A percentile compares a stretch with the other conserved stretches of the same genome.
phyloP scores from a whole-genome alignment of 2,888 invertebrate genomes.

The Drosophila kuntzei region DNA sequence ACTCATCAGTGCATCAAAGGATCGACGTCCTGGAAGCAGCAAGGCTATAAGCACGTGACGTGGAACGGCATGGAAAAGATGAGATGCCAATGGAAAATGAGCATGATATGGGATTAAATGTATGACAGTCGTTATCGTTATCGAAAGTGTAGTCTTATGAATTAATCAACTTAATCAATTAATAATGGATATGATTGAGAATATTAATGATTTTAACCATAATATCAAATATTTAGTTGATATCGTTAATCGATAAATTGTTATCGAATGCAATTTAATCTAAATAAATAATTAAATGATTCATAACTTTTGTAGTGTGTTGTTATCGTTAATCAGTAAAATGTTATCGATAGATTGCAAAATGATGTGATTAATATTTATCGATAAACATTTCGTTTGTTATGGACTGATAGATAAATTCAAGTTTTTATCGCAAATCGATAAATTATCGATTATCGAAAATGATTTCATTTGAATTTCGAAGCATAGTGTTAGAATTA shows the following conservation, averaged over 20 bases:
- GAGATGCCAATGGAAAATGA: conserved; percentile 28
- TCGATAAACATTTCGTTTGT: not conserved
- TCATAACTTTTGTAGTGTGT: too few species aligned
- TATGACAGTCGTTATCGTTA: not conserved
- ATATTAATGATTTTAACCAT: not conserved
- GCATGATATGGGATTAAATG: conserved; percentile 17
- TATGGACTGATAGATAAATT: too few species aligned
- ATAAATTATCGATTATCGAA: too few species aligned
- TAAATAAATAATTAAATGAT: too few species aligned
- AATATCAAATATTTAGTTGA: too few species aligned
- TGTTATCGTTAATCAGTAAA: too few species aligned
- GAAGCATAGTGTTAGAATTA: too few species aligned
- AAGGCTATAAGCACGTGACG: conserved; percentile 61
- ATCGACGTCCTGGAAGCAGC: conserved; percentile 83
- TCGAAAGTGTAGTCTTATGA: not conserved
- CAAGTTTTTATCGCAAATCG: too few species aligned
- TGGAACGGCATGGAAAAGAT: conserved; percentile 25
- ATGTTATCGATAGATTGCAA: too few species aligned
- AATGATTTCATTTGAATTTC: too few species aligned
- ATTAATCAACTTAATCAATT: not conserved
- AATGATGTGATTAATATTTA: not conserved
- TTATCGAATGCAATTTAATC: too few species aligned
- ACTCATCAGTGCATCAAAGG: conserved; percentile 82
- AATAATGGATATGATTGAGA: not conserved
- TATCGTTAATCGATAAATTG: not conserved